Evolutionary conservation across 1,140 invertebrate species (phyloP).

Genomic region (Aleiodes sp.): DNA sequence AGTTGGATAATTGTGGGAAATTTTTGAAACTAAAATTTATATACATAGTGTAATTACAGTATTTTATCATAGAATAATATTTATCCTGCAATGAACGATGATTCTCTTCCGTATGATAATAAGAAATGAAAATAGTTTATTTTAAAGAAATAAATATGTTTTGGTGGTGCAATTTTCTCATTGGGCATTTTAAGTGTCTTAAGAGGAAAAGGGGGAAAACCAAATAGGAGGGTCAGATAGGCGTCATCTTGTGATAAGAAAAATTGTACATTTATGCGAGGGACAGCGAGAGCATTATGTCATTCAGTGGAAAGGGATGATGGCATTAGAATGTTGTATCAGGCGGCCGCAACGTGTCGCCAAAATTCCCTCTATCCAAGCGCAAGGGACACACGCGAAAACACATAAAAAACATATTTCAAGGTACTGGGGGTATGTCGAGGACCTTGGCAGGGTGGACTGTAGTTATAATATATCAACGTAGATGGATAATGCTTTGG

Average conservation of each 20-base stretch:
- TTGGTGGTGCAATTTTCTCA: too few species aligned
- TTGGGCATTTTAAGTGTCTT: background rate
- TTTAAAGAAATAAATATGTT: too few species aligned
- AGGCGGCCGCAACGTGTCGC: conserved; percentile 20
- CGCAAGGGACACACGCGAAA: conserved; percentile 43
- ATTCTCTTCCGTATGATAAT: too few species aligned
- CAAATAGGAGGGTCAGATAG: conserved; percentile 28
- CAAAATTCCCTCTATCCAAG: conserved; percentile 1
- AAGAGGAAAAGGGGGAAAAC: conserved; percentile 2
- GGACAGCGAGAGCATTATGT: conserved; percentile 38
- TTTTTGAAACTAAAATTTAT: too few species aligned
- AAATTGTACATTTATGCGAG: conserved; percentile 57
- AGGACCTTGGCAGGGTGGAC: conserved; percentile 58
- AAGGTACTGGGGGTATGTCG: conserved; percentile 48
- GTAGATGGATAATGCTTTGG: conserved; percentile 62
- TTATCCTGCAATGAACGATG: too few species aligned
- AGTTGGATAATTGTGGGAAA: background rate
- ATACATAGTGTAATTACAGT: too few species aligned
- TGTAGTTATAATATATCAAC: conserved; percentile 64
- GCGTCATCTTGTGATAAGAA: conserved; percentile 52
- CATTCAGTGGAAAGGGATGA: background rate
- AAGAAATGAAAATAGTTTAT: too few species aligned
- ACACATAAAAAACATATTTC: conserved; percentile 67
- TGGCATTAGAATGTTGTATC: too few species aligned
- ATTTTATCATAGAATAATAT: too few species aligned